phyloP scores from a whole-genome alignment of 1,140 invertebrate genomes.

The Heliothis virescens region DNA sequence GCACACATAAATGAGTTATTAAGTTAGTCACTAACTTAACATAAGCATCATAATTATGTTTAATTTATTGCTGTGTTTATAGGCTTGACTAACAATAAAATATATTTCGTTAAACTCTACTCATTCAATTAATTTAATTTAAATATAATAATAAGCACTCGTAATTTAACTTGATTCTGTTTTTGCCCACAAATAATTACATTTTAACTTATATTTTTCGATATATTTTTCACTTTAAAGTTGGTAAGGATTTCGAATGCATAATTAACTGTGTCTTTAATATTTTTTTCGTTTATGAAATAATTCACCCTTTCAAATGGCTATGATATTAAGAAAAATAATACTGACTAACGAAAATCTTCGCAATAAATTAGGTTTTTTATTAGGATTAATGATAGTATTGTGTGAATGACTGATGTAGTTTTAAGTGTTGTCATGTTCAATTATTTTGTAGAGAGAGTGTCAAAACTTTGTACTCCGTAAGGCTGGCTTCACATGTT shows the following conservation, averaged over 20 bases:
- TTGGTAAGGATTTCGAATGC: no score
- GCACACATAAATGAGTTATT: neutral
- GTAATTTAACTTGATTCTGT: neutral
- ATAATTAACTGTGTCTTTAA: no score
- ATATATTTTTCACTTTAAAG: no score
- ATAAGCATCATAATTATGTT: neutral
- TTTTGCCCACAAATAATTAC: neutral
- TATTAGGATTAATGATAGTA: neutral
- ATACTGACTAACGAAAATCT: neutral
- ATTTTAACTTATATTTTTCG: neutral
- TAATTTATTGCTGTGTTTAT: constrained; percentile 23
- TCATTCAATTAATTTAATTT: no score
- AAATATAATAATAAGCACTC: no score
- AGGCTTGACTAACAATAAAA: constrained; percentile 6
- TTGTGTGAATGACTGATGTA: constrained; percentile 44
- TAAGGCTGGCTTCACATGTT: no score
- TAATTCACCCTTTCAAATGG: neutral
- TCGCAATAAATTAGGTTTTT: constrained; percentile 11
- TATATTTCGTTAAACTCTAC: constrained; percentile 1
- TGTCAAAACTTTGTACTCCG: neutral
- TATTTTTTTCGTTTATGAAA: no score
- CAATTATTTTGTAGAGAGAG: constrained; percentile 42
- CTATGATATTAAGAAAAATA: constrained; percentile 2
- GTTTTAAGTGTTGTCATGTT: constrained; percentile 41
- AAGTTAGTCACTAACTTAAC: neutral